phyloP scores from a whole-genome alignment of 1,140 invertebrate genomes.

The Venturia canescens region DNA sequence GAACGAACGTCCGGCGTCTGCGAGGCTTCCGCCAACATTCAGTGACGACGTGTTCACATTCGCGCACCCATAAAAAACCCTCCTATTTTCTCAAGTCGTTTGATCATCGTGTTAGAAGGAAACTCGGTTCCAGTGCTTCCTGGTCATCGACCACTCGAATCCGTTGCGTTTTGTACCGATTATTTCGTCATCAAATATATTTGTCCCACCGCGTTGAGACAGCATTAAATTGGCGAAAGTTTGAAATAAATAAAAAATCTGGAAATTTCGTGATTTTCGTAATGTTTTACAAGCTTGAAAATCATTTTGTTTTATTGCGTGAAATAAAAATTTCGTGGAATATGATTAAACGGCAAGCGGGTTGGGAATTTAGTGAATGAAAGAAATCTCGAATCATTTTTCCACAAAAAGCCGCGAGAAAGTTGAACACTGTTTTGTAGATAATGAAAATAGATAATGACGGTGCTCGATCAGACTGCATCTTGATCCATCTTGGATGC shows the following conservation, averaged over 20 bases:
- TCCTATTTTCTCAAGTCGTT: not conserved
- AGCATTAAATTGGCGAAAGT: too few species aligned
- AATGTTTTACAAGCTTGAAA: too few species aligned
- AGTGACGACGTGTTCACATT: slow-evolving; percentile 35
- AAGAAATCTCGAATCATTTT: too few species aligned
- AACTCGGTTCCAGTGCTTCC: not conserved
- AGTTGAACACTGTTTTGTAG: not conserved
- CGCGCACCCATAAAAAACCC: not conserved
- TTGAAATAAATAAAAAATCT: too few species aligned
- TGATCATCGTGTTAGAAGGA: not conserved
- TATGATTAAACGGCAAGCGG: too few species aligned
- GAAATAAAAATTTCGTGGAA: too few species aligned
- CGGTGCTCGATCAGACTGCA: not conserved
- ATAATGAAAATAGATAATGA: not conserved
- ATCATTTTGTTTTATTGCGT: too few species aligned
- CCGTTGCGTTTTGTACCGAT: not conserved
- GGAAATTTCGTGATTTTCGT: too few species aligned
- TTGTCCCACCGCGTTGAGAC: too few species aligned
- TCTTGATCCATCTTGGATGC: not conserved
- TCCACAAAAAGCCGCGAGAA: not conserved
- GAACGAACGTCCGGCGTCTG: slow-evolving; percentile 59
- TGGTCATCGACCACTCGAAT: not conserved
- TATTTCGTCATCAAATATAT: not conserved
- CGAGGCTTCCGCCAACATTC: slow-evolving; percentile 55
- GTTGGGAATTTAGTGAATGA: too few species aligned